These are phyloP conservation scores for Tychaedon coryphoeus DNA, from an alignment of 2,113 vertebrate species.

Conservation along the genomic window DNA sequence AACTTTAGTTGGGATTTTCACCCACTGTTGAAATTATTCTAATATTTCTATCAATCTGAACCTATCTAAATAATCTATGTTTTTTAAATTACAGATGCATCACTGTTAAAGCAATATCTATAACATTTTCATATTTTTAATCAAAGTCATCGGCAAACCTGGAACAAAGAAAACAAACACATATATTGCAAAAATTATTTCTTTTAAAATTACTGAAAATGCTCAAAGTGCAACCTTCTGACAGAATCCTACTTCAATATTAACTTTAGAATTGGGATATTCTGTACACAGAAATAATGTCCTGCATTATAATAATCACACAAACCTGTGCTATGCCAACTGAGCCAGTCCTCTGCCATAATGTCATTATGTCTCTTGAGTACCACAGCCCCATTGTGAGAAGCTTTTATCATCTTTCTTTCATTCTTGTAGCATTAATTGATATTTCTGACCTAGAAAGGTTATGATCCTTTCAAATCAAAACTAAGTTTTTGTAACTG, in stretches of 20 bases:
- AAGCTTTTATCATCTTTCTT: background rate
- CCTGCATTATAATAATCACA: background rate
- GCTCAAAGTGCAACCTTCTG: background rate
- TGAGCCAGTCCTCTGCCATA: background rate
- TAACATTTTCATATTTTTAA: background rate
- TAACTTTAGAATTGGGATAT: background rate
- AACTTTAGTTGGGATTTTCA: background rate
- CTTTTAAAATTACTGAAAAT: background rate
- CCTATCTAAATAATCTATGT: background rate
- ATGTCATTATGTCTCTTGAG: background rate
- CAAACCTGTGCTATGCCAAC: background rate
- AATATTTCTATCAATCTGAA: background rate
- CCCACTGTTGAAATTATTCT: background rate
- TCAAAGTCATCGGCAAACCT: background rate
- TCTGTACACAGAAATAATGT: background rate
- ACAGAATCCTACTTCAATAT: background rate
- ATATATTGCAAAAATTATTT: background rate
- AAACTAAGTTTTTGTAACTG: background rate
- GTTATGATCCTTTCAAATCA: background rate
- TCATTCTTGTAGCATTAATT: background rate
- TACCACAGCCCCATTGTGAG: background rate
- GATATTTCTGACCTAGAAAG: background rate
- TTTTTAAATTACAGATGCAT: background rate
- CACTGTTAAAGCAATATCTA: background rate
- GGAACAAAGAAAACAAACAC: background rate